Evolutionary conservation across 1,140 invertebrate species (phyloP).

Genomic region (Ceratoteleas bidentatus): DNA sequence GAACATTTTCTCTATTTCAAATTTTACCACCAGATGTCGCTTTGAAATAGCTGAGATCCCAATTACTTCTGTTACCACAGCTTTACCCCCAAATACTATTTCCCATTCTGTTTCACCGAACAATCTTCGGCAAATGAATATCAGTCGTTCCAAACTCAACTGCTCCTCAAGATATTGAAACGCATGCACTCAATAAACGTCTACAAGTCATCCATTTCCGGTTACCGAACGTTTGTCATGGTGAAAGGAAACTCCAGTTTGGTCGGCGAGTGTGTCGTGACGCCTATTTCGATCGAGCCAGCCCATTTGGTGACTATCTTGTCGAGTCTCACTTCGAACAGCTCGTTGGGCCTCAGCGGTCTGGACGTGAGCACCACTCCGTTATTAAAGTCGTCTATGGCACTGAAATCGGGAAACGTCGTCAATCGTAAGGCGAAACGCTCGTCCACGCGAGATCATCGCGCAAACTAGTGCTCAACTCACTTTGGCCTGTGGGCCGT

Average conservation of each 20-base stretch:
- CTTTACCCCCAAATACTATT: too few species aligned
- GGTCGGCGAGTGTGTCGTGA: slow-evolving; percentile 93
- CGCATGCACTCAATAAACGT: too few species aligned
- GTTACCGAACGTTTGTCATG: slow-evolving; percentile 96
- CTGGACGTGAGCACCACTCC: slow-evolving; percentile 96
- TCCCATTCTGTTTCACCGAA: too few species aligned
- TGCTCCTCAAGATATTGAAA: too few species aligned
- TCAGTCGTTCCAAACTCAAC: too few species aligned
- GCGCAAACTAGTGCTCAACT: too few species aligned
- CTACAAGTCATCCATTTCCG: slow-evolving; percentile 17
- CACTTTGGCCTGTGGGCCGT: slow-evolving; percentile 96
- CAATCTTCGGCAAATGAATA: too few species aligned
- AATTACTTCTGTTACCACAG: too few species aligned
- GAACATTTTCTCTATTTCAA: too few species aligned
- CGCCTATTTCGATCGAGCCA: slow-evolving; percentile 96
- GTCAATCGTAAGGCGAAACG: slow-evolving; percentile 4
- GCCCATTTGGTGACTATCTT: slow-evolving; percentile 96
- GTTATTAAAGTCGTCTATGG: slow-evolving; percentile 97
- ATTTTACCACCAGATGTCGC: too few species aligned
- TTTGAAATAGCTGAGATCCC: too few species aligned
- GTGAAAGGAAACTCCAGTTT: slow-evolving; percentile 96
- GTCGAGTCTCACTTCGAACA: slow-evolving; percentile 96
- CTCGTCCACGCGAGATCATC: too few species aligned
- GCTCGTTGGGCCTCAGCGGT: slow-evolving; percentile 90
- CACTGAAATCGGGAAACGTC: slow-evolving; percentile 83